Percentiles rank a stretch among this genome's conserved stretches.
phyloP scores from a whole-genome alignment of 2,888 invertebrate genomes.

The Andrena minutula region DNA sequence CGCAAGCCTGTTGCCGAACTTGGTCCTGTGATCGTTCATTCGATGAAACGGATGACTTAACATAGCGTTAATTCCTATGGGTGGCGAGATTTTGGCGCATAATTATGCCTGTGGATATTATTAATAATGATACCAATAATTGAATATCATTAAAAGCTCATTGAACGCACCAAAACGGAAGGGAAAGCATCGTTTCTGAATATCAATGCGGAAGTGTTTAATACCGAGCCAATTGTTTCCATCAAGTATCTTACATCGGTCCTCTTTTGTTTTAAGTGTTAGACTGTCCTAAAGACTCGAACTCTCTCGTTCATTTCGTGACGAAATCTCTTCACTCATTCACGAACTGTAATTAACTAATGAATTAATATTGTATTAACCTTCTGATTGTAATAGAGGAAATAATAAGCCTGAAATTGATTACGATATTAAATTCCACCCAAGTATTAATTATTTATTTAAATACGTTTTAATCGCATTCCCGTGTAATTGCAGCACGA shows the following conservation, averaged over 20 bases:
- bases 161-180: neutral
- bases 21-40: constrained; percentile 37
- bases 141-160: neutral
- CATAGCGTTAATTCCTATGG: constrained; percentile 18
- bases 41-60: constrained; percentile 31
- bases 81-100: neutral
- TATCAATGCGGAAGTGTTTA: too few relatives aligned
- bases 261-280: too few relatives aligned
- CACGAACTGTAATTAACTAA: neutral
- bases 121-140: constrained; percentile 5
- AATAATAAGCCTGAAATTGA: constrained; percentile 13
- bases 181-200: neutral
- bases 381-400: neutral
- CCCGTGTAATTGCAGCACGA: neutral
- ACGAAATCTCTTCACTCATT: neutral
- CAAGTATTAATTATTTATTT: constrained; percentile 30
- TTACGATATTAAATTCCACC: constrained; percentile 2
- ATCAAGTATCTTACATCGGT: too few relatives aligned
- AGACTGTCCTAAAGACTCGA: too few relatives aligned
- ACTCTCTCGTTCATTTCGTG: neutral
- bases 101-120: constrained; percentile 11
- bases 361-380: constrained; percentile 3
- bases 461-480: constrained; percentile 22
- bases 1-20: constrained; percentile 21
- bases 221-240: too few relatives aligned